A percentile compares a stretch with the other conserved stretches of the same genome.
Evolutionary conservation across 2,113 vertebrate genomes (phyloP).

Genomic region (Solea senegalensis): DNA sequence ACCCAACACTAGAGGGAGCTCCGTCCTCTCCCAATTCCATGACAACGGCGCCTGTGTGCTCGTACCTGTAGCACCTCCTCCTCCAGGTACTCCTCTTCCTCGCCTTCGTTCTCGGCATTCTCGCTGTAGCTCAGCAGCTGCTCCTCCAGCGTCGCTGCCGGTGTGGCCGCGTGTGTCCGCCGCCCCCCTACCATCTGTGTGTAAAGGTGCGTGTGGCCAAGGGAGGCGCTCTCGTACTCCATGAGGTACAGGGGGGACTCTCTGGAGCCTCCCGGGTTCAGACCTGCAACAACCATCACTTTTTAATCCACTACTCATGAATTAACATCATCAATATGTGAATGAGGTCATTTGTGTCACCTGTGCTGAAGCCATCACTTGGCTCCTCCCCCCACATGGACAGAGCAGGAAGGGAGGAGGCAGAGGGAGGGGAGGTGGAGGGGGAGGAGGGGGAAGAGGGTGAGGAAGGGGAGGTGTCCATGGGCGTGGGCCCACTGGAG

Average conservation of each 20-base stretch:
- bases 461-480: conserved; percentile 82
- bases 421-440: conserved; percentile 72
- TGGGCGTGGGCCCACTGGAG: conserved; percentile 82
- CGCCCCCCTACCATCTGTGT: background rate
- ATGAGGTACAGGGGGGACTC: conserved; percentile 73
- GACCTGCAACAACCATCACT: conserved; percentile 23
- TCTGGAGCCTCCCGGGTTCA: conserved; percentile 23
- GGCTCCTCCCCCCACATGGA: conserved; percentile 59
- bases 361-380: conserved; percentile 27
- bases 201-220: background rate
- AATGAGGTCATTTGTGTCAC: conserved; percentile 2
- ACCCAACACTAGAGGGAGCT: too few relatives aligned
- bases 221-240: conserved; percentile 76
- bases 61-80: conserved; percentile 85
- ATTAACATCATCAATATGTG: background rate
- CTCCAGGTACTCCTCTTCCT: conserved; percentile 71
- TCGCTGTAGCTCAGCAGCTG: conserved; percentile 79
- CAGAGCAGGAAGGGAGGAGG: conserved; percentile 51
- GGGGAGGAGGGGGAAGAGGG: conserved; percentile 74
- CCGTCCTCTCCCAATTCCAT: too few relatives aligned
- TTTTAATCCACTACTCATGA: background rate
- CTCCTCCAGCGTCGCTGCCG: conserved; percentile 56
- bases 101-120: conserved; percentile 80
- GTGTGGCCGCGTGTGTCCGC: background rate
- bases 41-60: background rate